Conservation (phyloP, 2,888 invertebrate species). For the Heliconius charithonia region DNA sequence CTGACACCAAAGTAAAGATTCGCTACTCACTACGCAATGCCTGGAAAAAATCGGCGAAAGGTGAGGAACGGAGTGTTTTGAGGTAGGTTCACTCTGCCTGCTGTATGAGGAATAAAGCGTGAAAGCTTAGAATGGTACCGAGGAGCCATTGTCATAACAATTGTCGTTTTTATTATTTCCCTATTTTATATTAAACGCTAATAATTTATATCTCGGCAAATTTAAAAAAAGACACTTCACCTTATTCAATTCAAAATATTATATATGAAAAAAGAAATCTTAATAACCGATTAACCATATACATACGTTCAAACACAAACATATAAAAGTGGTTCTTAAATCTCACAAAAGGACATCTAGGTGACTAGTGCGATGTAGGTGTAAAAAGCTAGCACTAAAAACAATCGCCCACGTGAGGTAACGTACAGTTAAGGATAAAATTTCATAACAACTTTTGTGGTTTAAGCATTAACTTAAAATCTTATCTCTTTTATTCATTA, state of each 20-base stretch:
- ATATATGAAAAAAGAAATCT: not conserved
- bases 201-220: not conserved
- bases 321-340: slow-evolving; percentile 53
- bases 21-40: too few relatives aligned
- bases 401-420: slow-evolving; percentile 30
- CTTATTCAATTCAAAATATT: not conserved
- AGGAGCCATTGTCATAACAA: too few relatives aligned
- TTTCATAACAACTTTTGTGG: not conserved
- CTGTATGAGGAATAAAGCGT: too few relatives aligned
- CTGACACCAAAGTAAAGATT: too few relatives aligned
- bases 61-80: too few relatives aligned
- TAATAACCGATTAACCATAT: not conserved
- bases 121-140: too few relatives aligned
- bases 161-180: not conserved
- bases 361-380: slow-evolving; percentile 64
- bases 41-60: too few relatives aligned
- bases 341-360: slow-evolving; percentile 64
- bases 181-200: not conserved
- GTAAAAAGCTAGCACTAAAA: slow-evolving; percentile 50
- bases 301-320: slow-evolving; percentile 54
- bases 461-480: not conserved
- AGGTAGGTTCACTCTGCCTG: too few relatives aligned
- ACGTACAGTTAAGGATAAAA: not conserved
- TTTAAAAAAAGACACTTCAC: not conserved
- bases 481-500: not conserved